Base-by-base conservation (phyloP, 2,797 vertebrate species). In the Podarcis lilfordi region DNA sequence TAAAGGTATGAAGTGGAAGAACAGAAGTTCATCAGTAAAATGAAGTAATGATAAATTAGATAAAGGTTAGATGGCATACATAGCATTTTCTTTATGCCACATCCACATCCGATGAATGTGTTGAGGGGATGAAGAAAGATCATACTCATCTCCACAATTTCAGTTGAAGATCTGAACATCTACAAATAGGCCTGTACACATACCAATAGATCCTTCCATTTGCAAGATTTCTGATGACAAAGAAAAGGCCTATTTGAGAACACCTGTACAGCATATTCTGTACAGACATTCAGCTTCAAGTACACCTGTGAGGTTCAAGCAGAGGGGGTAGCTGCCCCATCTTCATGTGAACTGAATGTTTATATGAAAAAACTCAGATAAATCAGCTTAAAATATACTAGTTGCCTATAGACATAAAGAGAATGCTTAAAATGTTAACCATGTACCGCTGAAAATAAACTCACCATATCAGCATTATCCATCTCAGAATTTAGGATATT, bases 401-500 rank as follows among this genome's bases (percentile, higher is more conserved):
- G 10, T 71, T 11, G 29, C 10, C 43, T 45, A 45, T 10, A 10
- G 43, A 45, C 43, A 71, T n/a, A 11, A 71, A 32, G 32, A 19
- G 11, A n/a, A 35, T 7, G 10, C 32, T 32, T 35, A 32, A 23
- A 72, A 32, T 72, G 19, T 32, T 4, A 72, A 72, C 3, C 32
- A 17, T 15, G 13, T 72, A 32, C 11, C 13, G 1, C n/a, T 72
- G 3, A 72, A 72, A 72, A 32, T 11, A 84, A 83, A 59, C 87
- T 88, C 55, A 88, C 87, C 80, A 29, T 19, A 40, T 66, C 50
- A 64, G 4, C 1, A 13, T 84, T 25, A 10, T 74, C 82, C 9
- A 32, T 43, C 37, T 84, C 82, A 45, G 82, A 45, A 89, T 66
- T 88, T 80, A 83, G 17, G 3, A 90, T 72, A 61, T n/a, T 80